A percentile compares a stretch with the other conserved stretches of the same genome.
phyloP scores from a whole-genome alignment of 2,797 vertebrate species.

The Lerista edwardsae region DNA sequence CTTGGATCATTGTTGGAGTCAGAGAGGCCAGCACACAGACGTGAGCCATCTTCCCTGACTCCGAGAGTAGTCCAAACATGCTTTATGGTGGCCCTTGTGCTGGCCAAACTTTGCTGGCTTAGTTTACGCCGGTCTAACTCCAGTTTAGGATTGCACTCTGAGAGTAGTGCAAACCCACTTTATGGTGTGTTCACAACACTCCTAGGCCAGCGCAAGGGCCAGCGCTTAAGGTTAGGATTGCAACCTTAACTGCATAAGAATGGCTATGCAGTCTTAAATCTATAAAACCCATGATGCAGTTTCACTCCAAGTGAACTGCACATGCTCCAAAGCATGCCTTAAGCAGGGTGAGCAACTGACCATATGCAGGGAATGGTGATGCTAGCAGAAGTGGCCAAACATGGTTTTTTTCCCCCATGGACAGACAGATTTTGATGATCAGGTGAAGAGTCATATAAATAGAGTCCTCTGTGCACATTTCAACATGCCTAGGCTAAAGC shows the following conservation, averaged over 20 bases:
- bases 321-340: background rate
- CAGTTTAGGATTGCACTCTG: too few species aligned
- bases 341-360: background rate
- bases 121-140: too few species aligned
- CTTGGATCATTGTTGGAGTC: too few species aligned
- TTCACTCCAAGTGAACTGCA: background rate
- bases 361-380: background rate
- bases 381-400: background rate
- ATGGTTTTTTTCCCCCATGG: background rate
- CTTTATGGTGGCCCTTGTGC: too few species aligned
- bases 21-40: too few species aligned
- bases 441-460: background rate
- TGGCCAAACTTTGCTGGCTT: too few species aligned
- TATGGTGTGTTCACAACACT: too few species aligned
- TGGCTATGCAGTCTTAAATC: background rate
- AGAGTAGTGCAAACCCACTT: too few species aligned
- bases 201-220: too few species aligned
- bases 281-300: background rate
- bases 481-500: background rate
- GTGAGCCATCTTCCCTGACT: too few species aligned
- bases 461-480: background rate
- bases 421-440: background rate
- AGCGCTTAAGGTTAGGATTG: too few species aligned
- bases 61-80: too few species aligned
- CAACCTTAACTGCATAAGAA: background rate